Percentiles rank a stretch among this genome's conserved stretches.
Evolutionary conservation across 1,140 invertebrate genomes (phyloP).

Genomic region (Coelopa frigida): DNA sequence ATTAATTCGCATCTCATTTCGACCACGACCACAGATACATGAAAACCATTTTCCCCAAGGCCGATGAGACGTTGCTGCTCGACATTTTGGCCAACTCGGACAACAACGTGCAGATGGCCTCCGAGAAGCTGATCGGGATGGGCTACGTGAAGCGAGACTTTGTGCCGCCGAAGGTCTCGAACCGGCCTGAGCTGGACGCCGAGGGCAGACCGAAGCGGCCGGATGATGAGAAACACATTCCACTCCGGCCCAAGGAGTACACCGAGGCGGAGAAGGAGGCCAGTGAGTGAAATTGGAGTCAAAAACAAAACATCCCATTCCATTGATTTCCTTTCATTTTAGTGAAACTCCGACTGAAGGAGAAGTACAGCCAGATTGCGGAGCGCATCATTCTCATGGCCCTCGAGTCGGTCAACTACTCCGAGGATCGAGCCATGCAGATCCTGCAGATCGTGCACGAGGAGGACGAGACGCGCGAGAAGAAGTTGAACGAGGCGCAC

Average conservation of each 20-base stretch:
- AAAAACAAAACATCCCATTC: not conserved
- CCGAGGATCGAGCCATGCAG: slow-evolving; percentile 69
- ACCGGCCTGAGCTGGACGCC: slow-evolving; percentile 25
- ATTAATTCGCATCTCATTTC: not conserved
- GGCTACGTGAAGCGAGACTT: slow-evolving; percentile 74
- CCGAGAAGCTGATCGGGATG: slow-evolving; percentile 66
- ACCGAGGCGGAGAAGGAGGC: slow-evolving; percentile 65
- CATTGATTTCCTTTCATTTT: not conserved
- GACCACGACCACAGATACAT: slow-evolving; percentile 59
- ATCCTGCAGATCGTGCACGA: slow-evolving; percentile 65
- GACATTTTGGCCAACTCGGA: slow-evolving; percentile 77
- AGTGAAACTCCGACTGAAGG: slow-evolving; percentile 65
- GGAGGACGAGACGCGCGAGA: slow-evolving; percentile 44
- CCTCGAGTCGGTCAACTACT: slow-evolving; percentile 78
- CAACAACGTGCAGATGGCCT: slow-evolving; percentile 80
- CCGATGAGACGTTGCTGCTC: slow-evolving; percentile 78
- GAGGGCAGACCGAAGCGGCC: slow-evolving; percentile 47
- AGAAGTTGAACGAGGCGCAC: no score
- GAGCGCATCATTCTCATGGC: slow-evolving; percentile 75
- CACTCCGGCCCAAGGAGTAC: slow-evolving; percentile 57
- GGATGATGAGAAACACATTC: slow-evolving; percentile 46
- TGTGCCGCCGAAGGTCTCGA: slow-evolving; percentile 37
- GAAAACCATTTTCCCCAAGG: slow-evolving; percentile 86
- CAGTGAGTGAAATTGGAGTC: slow-evolving; percentile 49
- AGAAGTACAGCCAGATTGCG: slow-evolving; percentile 65